Evolutionary conservation across 2,888 invertebrate species (phyloP).

Genomic region (Notodonta ziczac): DNA sequence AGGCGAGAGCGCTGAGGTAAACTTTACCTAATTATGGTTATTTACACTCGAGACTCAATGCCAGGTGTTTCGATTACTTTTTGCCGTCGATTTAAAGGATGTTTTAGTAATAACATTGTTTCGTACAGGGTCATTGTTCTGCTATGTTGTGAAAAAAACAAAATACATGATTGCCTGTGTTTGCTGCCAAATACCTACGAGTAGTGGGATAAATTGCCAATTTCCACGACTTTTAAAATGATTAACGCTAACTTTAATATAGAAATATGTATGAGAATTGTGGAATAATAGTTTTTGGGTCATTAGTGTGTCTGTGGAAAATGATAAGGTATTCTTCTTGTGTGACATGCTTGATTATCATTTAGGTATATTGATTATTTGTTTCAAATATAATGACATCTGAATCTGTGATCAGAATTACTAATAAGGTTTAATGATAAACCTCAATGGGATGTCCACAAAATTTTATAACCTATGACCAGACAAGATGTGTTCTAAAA

Average conservation of each 20-base stretch:
- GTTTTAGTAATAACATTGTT: neutral
- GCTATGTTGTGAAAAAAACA: neutral
- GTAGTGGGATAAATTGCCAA: neutral
- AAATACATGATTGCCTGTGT: neutral
- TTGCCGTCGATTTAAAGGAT: constrained; percentile 11
- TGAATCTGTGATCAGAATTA: too few species aligned
- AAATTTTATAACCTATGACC: too few species aligned
- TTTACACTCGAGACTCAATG: constrained; percentile 18
- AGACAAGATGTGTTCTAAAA: too few species aligned
- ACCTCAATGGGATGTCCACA: too few species aligned
- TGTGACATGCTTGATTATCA: too few species aligned
- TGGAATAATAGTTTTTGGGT: neutral
- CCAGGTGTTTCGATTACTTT: constrained; percentile 13
- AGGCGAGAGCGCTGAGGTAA: constrained; percentile 85
- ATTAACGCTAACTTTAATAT: too few species aligned
- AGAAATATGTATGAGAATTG: too few species aligned
- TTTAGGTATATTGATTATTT: too few species aligned
- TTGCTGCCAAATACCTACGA: neutral
- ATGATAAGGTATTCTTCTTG: too few species aligned
- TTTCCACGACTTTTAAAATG: neutral
- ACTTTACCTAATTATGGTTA: constrained; percentile 27
- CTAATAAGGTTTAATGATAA: too few species aligned
- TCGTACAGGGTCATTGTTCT: neutral
- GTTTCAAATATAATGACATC: too few species aligned
- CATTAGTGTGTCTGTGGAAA: too few species aligned